Evolutionary conservation across 1,140 invertebrate species (phyloP).

Genomic region (Ceratosolen solmsi): DNA sequence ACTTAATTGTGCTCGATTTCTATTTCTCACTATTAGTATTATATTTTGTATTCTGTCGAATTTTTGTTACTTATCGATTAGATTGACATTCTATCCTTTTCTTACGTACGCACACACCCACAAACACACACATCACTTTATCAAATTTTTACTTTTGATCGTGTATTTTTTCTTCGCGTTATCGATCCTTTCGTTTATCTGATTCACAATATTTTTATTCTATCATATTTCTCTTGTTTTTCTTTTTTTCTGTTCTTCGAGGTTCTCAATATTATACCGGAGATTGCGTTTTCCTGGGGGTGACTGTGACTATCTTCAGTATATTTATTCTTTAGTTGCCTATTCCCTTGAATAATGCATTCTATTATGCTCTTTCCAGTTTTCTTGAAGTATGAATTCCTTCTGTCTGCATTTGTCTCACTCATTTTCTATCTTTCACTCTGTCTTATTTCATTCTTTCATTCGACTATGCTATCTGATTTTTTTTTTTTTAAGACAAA

Average conservation of each 20-base stretch:
- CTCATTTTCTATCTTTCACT: not conserved
- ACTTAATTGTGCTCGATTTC: no score
- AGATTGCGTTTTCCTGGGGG: constrained; percentile 23
- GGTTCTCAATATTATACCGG: not conserved
- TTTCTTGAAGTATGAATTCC: not conserved
- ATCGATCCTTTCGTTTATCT: constrained; percentile 38
- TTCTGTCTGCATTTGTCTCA: not conserved
- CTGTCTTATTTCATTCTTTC: no score
- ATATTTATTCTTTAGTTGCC: constrained; percentile 44
- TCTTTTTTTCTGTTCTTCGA: not conserved
- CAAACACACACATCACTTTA: no score
- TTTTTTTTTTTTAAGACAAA: no score
- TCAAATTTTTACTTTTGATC: no score
- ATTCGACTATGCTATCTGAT: no score
- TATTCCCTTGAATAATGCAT: constrained; percentile 48
- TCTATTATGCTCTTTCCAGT: constrained; percentile 29
- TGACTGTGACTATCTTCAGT: not conserved
- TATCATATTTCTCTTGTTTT: not conserved
- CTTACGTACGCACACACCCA: no score
- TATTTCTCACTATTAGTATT: no score
- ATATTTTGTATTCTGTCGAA: no score
- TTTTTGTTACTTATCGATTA: no score
- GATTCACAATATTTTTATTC: not conserved
- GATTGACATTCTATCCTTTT: no score
- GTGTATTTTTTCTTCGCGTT: constrained; percentile 11